phyloP scores from a whole-genome alignment of 1,140 invertebrate species.

The Babylonia areolata region DNA sequence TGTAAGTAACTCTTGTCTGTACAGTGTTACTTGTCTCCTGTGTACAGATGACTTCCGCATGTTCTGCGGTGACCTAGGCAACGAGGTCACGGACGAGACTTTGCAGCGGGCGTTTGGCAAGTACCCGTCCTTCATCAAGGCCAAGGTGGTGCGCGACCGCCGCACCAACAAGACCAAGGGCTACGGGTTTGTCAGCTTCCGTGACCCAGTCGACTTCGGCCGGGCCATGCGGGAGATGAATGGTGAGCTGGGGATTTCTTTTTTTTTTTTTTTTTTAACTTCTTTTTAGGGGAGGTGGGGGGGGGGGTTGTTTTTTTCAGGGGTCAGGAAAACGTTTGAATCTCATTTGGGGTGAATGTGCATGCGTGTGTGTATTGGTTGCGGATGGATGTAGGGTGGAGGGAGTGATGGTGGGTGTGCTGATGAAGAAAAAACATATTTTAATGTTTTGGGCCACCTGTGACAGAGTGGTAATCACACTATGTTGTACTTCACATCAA shows the following conservation, averaged over 20 bases:
- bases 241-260: no score
- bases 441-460: no score
- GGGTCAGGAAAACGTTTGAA: not conserved
- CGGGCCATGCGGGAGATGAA: slow-evolving; percentile 99
- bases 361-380: no score
- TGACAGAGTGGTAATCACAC: no score
- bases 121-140: slow-evolving; percentile 95
- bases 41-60: slow-evolving; percentile 98
- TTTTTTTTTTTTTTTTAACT: not conserved
- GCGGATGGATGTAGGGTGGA: no score
- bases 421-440: no score
- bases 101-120: slow-evolving; percentile 95
- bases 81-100: slow-evolving; percentile 98
- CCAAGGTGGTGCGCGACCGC: slow-evolving; percentile 97
- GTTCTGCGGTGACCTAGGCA: slow-evolving; percentile 99
- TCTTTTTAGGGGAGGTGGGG: not conserved
- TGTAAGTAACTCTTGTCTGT: no score
- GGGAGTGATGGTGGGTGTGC: no score
- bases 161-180: slow-evolving; percentile 98
- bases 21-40: no score
- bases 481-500: no score
- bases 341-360: no score
- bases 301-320: not conserved
- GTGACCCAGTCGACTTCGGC: slow-evolving; percentile 98
- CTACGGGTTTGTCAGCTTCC: slow-evolving; percentile 99